Evolutionary conservation across 2,113 vertebrate genomes (phyloP), one percentile per base, ranked within the genome.

Genomic region (Ictalurus furcatus): DNA sequence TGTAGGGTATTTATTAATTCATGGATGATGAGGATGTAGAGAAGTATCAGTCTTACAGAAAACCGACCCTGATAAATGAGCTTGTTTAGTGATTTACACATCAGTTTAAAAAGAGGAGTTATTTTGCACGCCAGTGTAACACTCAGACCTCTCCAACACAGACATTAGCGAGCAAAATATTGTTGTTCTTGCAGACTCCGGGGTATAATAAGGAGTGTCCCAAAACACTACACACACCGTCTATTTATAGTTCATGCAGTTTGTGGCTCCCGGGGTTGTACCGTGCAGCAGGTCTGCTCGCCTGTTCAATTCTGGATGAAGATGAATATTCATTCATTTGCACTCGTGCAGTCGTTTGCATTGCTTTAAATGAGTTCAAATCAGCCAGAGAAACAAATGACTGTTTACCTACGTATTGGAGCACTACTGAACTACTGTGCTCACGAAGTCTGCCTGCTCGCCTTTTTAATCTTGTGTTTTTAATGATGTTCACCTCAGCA

Each of bases 211-310:
- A 56, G 30, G 30, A 37, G 69, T 73, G 71, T 59, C 56, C 34
- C 80, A 82, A 34, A 82, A 23, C 80, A 23, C 56, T 11, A 58
- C 79, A 61, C 56, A 30, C 56, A 37, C 56, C 5, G 28, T 4
- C 80, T 82, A 82, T 82, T 82, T 82, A 82, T 82, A 59, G 52
- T 19, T 11, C 4, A 2, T 81, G 79, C 52, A 7, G n/a, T 81
- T 58, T 81, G 79, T 81, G 79, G 79, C 52, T 58, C 54, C 54
- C 54, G 1, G 79, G n/a, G 56, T 56, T 59, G 78, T 3, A 30
- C 25, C 7, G 76, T 52, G 52, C 48, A 81, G 79, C 79, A 58
- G 79, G 37, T 82, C n/a, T 37, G 52, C 28, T 59, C 54, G 9
- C 7, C 12, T 58, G 30, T 7, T 82, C 19, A 1, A 59, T 52